Conservation (phyloP, 53 echinoderm and acorn worm species). For the Luidia sarsii region DNA sequence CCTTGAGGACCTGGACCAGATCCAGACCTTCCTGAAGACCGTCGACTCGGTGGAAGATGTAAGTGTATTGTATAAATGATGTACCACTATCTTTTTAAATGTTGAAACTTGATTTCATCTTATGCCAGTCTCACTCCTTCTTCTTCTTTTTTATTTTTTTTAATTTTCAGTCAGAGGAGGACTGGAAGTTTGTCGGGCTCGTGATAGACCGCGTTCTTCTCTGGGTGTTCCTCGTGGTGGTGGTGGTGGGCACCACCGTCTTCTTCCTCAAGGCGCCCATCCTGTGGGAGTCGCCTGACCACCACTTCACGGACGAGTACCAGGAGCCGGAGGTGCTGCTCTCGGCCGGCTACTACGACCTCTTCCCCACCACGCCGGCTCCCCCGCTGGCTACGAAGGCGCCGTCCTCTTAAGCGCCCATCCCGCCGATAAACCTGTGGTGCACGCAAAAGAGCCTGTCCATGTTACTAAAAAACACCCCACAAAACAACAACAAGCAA, state of each 20-base stretch:
- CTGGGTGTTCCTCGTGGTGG: conserved; percentile 77
- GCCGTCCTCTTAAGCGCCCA: too few relatives aligned
- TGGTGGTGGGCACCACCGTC: conserved; percentile 62
- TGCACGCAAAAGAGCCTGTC: too few relatives aligned
- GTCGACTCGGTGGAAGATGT: conserved; percentile 80
- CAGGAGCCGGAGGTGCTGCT: conserved; percentile 60
- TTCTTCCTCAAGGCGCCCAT: conserved; percentile 78
- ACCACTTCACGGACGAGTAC: conserved; percentile 56
- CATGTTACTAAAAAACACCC: too few relatives aligned
- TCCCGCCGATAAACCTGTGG: too few relatives aligned
- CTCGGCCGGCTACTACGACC: not conserved
- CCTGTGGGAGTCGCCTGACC: conserved; percentile 69
- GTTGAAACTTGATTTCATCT: too few relatives aligned
- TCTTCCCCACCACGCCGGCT: not conserved
- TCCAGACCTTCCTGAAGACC: conserved; percentile 61
- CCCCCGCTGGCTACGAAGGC: not conserved
- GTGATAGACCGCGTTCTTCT: conserved; percentile 90
- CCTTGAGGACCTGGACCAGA: conserved; percentile 54
- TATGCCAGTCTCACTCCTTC: too few relatives aligned
- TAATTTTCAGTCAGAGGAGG: conserved; percentile 86
- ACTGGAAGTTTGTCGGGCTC: conserved; percentile 85
- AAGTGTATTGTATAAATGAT: too few relatives aligned
- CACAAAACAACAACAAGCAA: too few relatives aligned
- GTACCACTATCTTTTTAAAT: too few relatives aligned
- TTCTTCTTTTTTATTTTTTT: not conserved